Conservation (phyloP, 2,113 vertebrate species). For the Gambusia holbrooki region DNA sequence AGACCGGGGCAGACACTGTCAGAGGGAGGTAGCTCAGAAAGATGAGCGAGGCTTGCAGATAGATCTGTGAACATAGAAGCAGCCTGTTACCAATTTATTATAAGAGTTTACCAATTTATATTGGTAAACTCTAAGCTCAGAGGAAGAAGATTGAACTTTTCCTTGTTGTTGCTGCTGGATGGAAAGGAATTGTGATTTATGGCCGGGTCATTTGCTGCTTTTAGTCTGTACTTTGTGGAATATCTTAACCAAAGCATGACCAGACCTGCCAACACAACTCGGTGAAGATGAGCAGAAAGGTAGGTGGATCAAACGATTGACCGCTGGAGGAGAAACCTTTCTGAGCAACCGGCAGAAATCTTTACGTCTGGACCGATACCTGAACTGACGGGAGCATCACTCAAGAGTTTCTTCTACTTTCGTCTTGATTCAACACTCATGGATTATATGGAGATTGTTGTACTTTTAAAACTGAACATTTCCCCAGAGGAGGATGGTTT, state of each 20-base stretch:
- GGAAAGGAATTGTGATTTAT: constrained; percentile 3
- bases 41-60: constrained; percentile 43
- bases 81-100: constrained; percentile 21
- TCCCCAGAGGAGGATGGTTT: constrained; percentile 21
- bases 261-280: neutral
- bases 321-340: constrained; percentile 7
- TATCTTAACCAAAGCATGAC: constrained; percentile 2
- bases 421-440: constrained; percentile 15
- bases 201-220: constrained; percentile 5
- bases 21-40: constrained; percentile 50
- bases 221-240: constrained; percentile 20
- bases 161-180: constrained; percentile 6
- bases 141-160: constrained; percentile 3
- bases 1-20: constrained; percentile 39
- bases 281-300: neutral
- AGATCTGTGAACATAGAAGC: constrained; percentile 26
- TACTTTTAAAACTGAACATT: neutral
- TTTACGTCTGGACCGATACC: constrained; percentile 1
- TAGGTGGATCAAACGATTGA: constrained; percentile 26
- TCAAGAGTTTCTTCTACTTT: constrained; percentile 5
- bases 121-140: neutral
- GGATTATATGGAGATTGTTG: constrained; percentile 2
- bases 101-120: constrained; percentile 16
- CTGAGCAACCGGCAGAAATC: constrained; percentile 9
- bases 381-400: constrained; percentile 24